Base-by-base conservation (phyloP, 2,888 invertebrate species). In the Paralinhomoeus sp. region DNA sequence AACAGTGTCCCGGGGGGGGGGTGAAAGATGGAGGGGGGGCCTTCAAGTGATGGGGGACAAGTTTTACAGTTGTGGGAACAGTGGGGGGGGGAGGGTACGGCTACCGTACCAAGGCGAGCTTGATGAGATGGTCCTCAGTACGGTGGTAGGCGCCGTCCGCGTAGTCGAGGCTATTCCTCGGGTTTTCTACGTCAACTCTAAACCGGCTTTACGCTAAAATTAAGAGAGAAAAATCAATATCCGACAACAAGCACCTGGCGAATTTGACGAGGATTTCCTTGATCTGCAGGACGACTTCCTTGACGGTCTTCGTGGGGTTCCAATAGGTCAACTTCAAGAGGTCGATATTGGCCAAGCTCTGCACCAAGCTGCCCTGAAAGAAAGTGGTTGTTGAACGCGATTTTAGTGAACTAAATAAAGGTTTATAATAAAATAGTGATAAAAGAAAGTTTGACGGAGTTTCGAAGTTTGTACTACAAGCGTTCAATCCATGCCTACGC, bases 251-350 rank as follows among this genome's bases (percentile, higher is more conserved):
- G 7, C 13, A 46, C 44, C 51, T 38, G 5, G 61, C 63, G 56
- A 58, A 61, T 39, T 54, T 54, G 40, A 59, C 57, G 20, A 64
- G 51, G 47, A 62, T 62, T 5, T 51, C 50, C 48, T 62, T 60
- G 31, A 64, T 60, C 35, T 62, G 61, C 34, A 49, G 45, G 15
- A 64, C 52, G 15, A 64, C 58, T 42, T 57, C 54, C 43, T 53
- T 51, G 62, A 64, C 62, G 45, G 59, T 57, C 42, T 58, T 54
- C 3, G 63, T 56, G 2, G 63, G 62, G 23, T 61, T 62, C 64
- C 64, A 64, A 46, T 57, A 58, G 2, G 62, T 58, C 33, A 64
- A 49, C 52, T 62, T 62, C 12, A 64, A 49, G 40, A 63, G 46
- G 47, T 64, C 61, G 56, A 63, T 57, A 49, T 58, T 60, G 7